Conservation (phyloP, 2,113 vertebrate genomes). For the Archilochus colubris region DNA sequence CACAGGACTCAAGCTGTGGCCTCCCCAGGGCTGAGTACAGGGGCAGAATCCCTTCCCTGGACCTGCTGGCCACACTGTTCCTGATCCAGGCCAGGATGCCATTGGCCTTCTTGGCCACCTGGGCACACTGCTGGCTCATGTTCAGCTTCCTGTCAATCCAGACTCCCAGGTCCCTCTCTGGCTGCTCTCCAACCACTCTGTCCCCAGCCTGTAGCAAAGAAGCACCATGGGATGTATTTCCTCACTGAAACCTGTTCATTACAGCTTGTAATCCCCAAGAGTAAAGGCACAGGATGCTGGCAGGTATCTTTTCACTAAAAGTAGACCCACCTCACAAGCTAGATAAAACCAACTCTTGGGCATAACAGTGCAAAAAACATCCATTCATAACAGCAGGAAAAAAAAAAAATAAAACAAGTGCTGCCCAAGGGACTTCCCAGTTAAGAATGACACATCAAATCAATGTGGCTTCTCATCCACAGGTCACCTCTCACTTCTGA, state of each 20-base stretch:
- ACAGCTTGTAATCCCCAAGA: not conserved
- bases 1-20: no score
- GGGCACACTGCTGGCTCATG: no score
- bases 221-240: not conserved
- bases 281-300: not conserved
- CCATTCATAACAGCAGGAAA: not conserved
- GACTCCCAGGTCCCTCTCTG: no score
- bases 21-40: no score
- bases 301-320: not conserved
- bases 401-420: accelerated
- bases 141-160: no score
- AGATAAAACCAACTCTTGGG: not conserved
- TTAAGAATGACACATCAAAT: not conserved
- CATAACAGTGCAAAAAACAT: not conserved
- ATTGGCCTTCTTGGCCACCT: no score
- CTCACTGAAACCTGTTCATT: not conserved
- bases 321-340: accelerated
- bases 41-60: no score
- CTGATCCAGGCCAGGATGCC: no score
- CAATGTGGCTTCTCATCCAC: not conserved
- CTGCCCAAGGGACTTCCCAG: not conserved
- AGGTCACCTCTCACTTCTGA: not conserved
- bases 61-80: no score
- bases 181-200: no score
- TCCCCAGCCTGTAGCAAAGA: not conserved